These are phyloP conservation scores for Eugnorisma glareosa DNA, from an alignment of 2,888 invertebrate species.

Conservation along the genomic window DNA sequence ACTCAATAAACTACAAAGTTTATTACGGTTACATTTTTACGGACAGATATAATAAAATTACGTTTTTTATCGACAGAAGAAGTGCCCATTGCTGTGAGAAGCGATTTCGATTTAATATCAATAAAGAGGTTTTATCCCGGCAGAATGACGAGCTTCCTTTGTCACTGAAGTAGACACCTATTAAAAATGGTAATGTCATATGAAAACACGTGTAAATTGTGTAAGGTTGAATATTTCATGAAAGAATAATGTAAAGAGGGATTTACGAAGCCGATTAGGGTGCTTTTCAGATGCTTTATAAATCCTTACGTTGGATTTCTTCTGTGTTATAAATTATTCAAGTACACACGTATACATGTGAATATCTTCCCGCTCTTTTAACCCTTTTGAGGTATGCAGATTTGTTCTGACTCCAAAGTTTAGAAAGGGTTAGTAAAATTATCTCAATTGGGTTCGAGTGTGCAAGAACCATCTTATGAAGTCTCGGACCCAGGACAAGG, in stretches of 20 bases:
- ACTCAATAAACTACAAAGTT: conserved; percentile 68
- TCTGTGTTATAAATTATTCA: not conserved
- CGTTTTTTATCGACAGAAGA: conserved; percentile 60
- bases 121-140: conserved; percentile 61
- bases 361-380: not conserved
- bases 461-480: no score
- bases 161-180: conserved; percentile 3
- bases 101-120: conserved; percentile 48
- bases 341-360: not conserved
- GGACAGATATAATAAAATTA: conserved; percentile 63
- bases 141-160: conserved; percentile 40
- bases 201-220: conserved; percentile 15
- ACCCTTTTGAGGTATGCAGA: not conserved
- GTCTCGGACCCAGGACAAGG: no score
- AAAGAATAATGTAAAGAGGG: conserved; percentile 9
- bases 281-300: not conserved
- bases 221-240: conserved; percentile 15
- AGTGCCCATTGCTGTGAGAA: conserved; percentile 21
- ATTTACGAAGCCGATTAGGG: not conserved
- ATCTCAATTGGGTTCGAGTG: not conserved
- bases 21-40: conserved; percentile 65
- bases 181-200: conserved; percentile 49
- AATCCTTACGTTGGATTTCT: conserved; percentile 4
- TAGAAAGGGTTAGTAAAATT: not conserved
- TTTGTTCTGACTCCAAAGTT: not conserved